These are phyloP conservation scores for Romanomermis culicivorax DNA, from an alignment of 2,888 invertebrate species.

Conservation along the genomic window DNA sequence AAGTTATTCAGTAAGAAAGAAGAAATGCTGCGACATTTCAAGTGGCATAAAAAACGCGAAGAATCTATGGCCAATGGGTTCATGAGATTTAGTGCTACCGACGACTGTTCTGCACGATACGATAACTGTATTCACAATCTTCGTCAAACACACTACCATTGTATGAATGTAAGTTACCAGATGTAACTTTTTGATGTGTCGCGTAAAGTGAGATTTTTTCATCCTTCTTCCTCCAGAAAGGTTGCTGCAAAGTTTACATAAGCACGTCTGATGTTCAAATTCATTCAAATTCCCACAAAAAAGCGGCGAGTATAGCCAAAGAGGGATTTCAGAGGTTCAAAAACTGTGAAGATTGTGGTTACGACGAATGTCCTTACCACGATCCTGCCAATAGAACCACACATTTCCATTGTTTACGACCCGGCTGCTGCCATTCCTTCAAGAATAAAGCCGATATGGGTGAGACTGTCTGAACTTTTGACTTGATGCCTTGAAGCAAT, in stretches of 20 bases:
- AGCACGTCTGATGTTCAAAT: conserved; percentile 96
- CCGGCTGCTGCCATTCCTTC: conserved; percentile 78
- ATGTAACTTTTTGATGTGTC: not conserved
- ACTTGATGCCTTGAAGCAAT: conserved; percentile 4
- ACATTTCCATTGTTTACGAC: conserved; percentile 81
- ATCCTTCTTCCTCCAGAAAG: conserved; percentile 30
- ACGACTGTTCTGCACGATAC: conserved; percentile 73
- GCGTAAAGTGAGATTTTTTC: not conserved
- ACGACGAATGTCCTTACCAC: conserved; percentile 60
- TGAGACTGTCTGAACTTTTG: no score
- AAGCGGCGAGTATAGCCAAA: conserved; percentile 87
- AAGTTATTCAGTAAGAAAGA: conserved; percentile 86
- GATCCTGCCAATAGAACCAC: conserved; percentile 71
- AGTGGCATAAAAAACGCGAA: conserved; percentile 96
- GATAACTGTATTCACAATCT: conserved; percentile 66
- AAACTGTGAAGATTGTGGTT: conserved; percentile 82
- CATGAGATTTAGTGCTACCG: conserved; percentile 75
- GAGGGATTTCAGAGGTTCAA: conserved; percentile 90
- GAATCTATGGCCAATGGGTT: conserved; percentile 86
- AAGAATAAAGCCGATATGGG: conserved; percentile 99
- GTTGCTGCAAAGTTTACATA: conserved; percentile 65
- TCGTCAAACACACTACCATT: conserved; percentile 89
- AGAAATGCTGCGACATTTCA: conserved; percentile 93
- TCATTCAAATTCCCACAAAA: conserved; percentile 95
- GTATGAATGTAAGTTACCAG: conserved; percentile 47